Evolutionary conservation across 2,797 vertebrate species (phyloP).

Genomic region (Sebastolobus altivelis): DNA sequence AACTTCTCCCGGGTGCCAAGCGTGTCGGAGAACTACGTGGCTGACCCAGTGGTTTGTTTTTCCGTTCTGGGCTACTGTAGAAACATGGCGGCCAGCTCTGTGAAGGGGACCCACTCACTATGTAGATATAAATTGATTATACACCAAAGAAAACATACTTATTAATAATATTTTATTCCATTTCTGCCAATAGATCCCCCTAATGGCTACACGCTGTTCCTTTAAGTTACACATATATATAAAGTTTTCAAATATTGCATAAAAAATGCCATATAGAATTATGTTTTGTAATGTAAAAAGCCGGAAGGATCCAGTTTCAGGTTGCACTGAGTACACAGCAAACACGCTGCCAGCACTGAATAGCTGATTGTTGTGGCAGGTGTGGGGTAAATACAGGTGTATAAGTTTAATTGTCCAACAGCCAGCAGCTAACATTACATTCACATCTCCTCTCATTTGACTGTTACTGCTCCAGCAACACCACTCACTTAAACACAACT

Average conservation of each 20-base stretch:
- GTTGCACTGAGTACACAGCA: constrained; percentile 11
- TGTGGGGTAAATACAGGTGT: constrained; percentile 53
- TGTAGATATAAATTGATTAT: too few relatives aligned
- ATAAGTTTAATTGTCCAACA: constrained; percentile 46
- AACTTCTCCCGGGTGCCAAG: too few relatives aligned
- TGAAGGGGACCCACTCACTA: too few relatives aligned
- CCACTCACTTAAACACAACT: not conserved
- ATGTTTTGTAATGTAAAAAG: not conserved
- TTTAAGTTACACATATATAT: not conserved
- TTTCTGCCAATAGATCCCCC: too few relatives aligned
- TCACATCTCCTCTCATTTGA: constrained; percentile 15
- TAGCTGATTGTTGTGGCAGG: constrained; percentile 32
- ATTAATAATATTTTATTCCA: too few relatives aligned
- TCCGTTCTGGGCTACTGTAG: too few relatives aligned
- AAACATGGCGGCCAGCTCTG: too few relatives aligned
- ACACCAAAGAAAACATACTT: too few relatives aligned
- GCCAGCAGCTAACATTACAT: constrained; percentile 50
- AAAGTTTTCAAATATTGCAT: not conserved
- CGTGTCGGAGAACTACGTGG: too few relatives aligned
- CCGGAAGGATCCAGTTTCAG: constrained; percentile 5
- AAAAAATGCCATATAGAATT: not conserved
- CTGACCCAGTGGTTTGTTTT: too few relatives aligned
- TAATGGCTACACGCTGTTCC: too few relatives aligned
- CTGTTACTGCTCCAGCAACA: not conserved
- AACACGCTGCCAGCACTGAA: constrained; percentile 23